Base-by-base conservation (phyloP, 2,113 vertebrate genomes). In the Scomber scombrus region DNA sequence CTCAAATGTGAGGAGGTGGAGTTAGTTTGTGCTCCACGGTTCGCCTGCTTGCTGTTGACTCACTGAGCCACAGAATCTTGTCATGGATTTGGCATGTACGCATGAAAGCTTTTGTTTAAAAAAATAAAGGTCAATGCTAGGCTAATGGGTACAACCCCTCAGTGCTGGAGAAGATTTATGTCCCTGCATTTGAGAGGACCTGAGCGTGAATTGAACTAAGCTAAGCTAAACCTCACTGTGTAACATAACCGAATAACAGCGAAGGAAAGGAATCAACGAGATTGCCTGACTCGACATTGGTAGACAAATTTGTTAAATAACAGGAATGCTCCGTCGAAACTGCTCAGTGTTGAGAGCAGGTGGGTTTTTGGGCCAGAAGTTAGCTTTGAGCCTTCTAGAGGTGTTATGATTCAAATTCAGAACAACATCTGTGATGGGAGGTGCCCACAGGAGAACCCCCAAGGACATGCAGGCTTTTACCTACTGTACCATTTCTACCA, bases 401-500 rank as follows among this genome's bases (percentile, higher is more conserved):
- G 74, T 64, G 72, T 80, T 83, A 63, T 75, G 82, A 86, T 86
- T 62, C 66, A 81, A 82, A 90, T 86, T 86, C 78, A 88, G 75
- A 46, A 54, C 65, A 89, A 91, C 90, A 93, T 88, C 90, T 92
- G 89, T 31, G 85, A 91, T 89, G 84, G 89, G 88, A 80, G 87
- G 90, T 71, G 63, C 57, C 65, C 54, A 69, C 66, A 65, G 78
- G 73, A 89, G 75, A 49, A 76, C 88, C 78, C 78, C 85, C 31
- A 73, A 75, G 75, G 91, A 89, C 63, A 63, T 71, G 47, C 76
- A 75, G 80, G 80, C 80, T 82, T 75, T 77, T 50, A 56, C 64
- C 69, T 23, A 40, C 34, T 40, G 7, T 51, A 34, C 34, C 68
- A 18, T 68, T 45, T 72, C 71, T 45, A 70, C 52, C 82, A 73